These are phyloP conservation scores for Acleris laterana DNA, from an alignment of 2,888 invertebrate genomes.

Conservation along the genomic window DNA sequence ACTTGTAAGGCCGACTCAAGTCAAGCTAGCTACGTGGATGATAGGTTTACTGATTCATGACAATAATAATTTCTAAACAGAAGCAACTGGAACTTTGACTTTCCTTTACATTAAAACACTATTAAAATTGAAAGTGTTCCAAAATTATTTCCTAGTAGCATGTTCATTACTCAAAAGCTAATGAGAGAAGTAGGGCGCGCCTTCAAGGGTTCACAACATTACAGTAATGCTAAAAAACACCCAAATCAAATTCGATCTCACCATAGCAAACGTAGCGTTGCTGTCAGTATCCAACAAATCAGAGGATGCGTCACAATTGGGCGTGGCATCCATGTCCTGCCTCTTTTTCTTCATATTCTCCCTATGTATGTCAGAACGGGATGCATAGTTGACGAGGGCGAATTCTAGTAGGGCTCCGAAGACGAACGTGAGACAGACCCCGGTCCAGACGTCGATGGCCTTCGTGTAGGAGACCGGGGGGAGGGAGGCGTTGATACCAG, in stretches of 20 bases:
- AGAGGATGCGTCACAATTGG: conserved; percentile 93
- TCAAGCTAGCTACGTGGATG: no score
- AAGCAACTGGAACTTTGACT: no score
- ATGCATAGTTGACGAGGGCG: conserved; percentile 98
- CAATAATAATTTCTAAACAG: no score
- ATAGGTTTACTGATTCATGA: no score
- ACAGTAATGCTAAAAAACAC: no score
- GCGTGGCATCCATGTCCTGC: conserved; percentile 92
- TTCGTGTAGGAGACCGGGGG: conserved; percentile 99
- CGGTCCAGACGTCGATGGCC: conserved; percentile 99
- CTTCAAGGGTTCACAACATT: no score
- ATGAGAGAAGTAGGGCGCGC: no score
- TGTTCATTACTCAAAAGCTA: no score
- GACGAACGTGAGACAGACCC: conserved; percentile 98
- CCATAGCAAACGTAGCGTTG: conserved; percentile 96
- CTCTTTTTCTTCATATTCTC: conserved; percentile 96
- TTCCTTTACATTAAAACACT: no score
- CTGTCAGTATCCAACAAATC: conserved; percentile 95
- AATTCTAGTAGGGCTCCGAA: conserved; percentile 99
- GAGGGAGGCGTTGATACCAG: conserved; percentile 97
- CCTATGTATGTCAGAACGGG: conserved; percentile 93
- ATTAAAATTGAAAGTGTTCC: no score
- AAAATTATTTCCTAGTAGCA: no score
- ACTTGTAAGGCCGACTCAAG: no score
- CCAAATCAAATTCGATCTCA: conserved; percentile 80